Evolutionary conservation across 2,797 vertebrate species (phyloP).

Genomic region (Cichlasoma orientale): DNA sequence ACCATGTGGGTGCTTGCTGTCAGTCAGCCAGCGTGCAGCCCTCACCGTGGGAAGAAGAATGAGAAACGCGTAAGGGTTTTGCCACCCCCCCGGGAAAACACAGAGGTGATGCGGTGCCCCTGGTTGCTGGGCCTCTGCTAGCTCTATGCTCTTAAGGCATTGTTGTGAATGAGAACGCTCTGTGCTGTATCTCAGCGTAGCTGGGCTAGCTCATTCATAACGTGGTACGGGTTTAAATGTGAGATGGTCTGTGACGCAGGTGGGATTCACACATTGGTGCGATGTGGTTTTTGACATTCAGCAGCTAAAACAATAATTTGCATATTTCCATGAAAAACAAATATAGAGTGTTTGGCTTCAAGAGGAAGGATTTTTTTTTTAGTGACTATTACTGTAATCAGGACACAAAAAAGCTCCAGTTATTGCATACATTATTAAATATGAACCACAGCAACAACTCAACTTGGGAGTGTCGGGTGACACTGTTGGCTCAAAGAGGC

Average conservation of each 20-base stretch:
- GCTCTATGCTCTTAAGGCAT: background rate
- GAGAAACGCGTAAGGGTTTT: background rate
- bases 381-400: background rate
- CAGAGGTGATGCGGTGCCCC: background rate
- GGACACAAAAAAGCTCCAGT: background rate
- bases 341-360: background rate
- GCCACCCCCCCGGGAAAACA: background rate
- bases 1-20: background rate
- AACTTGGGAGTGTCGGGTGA: background rate
- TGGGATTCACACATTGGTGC: constrained; percentile 22
- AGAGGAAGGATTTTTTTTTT: background rate
- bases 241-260: constrained; percentile 36
- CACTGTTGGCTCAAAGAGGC: background rate
- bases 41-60: background rate
- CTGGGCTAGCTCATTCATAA: constrained; percentile 45
- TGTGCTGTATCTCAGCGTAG: constrained; percentile 17
- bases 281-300: background rate
- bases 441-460: background rate
- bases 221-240: constrained; percentile 23
- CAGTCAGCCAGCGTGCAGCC: background rate
- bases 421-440: background rate
- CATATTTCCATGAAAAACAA: background rate
- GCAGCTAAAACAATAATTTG: background rate
- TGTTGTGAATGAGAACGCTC: constrained; percentile 52
- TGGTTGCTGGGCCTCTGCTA: background rate